Percentiles rank a stretch among this genome's conserved stretches.
phyloP scores from a whole-genome alignment of 1,140 invertebrate genomes.

The Acromyrmex charruanus region DNA sequence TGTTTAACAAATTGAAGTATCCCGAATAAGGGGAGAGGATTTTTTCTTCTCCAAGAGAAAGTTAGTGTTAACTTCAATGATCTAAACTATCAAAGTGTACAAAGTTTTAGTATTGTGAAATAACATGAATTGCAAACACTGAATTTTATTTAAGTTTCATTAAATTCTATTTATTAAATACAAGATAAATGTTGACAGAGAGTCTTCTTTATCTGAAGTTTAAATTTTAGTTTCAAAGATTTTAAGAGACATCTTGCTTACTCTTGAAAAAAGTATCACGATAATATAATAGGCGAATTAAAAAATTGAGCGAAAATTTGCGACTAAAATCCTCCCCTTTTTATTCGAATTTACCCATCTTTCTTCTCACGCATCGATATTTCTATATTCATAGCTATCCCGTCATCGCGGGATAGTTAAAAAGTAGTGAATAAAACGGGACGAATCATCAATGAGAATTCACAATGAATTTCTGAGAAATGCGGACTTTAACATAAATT shows the following conservation, averaged over 20 bases:
- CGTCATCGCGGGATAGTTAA: slow-evolving; percentile 49
- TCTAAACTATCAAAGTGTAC: neutral
- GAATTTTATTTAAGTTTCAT: neutral
- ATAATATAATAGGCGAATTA: neutral
- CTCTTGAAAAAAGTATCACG: neutral
- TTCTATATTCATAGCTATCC: neutral
- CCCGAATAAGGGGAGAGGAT: neutral
- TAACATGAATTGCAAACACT: neutral
- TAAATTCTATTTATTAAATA: neutral
- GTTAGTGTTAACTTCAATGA: neutral
- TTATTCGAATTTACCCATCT: neutral
- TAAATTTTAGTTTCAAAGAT: neutral
- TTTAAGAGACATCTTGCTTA: neutral
- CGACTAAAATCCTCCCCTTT: neutral
- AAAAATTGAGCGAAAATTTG: slow-evolving; percentile 16
- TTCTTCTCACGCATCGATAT: slow-evolving; percentile 66
- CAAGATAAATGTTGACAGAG: neutral
- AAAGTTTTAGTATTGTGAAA: neutral
- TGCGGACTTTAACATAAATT: slow-evolving; percentile 83
- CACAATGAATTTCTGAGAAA: slow-evolving; percentile 82
- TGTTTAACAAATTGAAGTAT: slow-evolving; percentile 53
- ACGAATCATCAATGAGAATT: slow-evolving; percentile 80
- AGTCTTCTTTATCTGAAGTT: neutral
- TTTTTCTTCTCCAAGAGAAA: neutral
- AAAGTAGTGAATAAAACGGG: slow-evolving; percentile 60